phyloP scores from a whole-genome alignment of 2,888 invertebrate species.

The Napeogenes sylphis region DNA sequence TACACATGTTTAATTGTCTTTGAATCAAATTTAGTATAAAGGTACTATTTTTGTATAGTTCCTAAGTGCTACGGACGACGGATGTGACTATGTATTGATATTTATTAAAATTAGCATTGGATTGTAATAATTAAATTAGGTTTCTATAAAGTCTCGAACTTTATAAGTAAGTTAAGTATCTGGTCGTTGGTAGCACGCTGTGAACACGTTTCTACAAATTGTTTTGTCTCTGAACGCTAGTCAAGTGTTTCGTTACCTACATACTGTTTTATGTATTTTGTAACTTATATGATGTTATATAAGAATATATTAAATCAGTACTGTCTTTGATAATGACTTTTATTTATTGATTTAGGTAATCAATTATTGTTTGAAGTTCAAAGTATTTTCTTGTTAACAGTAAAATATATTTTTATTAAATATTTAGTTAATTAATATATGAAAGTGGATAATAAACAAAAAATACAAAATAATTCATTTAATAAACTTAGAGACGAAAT shows the following conservation, averaged over 20 bases:
- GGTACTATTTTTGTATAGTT: slow-evolving; percentile 26
- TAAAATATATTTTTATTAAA: slow-evolving; percentile 11
- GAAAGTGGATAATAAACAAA: slow-evolving; percentile 2
- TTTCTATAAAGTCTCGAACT: neutral
- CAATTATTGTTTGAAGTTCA: neutral
- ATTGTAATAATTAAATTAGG: neutral
- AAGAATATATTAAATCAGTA: slow-evolving; percentile 71
- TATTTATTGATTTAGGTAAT: neutral
- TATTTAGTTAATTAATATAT: slow-evolving; percentile 5
- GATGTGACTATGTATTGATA: slow-evolving; percentile 19
- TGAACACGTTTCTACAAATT: slow-evolving; percentile 27
- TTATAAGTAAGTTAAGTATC: slow-evolving; percentile 13
- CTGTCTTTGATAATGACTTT: slow-evolving; percentile 49
- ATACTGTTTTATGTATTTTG: slow-evolving; percentile 72
- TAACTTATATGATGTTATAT: slow-evolving; percentile 72
- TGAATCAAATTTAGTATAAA: neutral
- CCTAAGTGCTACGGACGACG: slow-evolving; percentile 28
- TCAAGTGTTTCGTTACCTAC: slow-evolving; percentile 77
- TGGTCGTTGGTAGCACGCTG: slow-evolving; percentile 30
- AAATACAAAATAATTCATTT: slow-evolving; percentile 12
- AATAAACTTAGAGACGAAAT: slow-evolving; percentile 24
- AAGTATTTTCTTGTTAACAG: slow-evolving; percentile 32
- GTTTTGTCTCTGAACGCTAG: slow-evolving; percentile 65
- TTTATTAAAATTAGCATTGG: slow-evolving; percentile 16
- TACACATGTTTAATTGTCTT: neutral